Base-by-base conservation (phyloP, 2,797 vertebrate species). In the Clamator glandarius region DNA sequence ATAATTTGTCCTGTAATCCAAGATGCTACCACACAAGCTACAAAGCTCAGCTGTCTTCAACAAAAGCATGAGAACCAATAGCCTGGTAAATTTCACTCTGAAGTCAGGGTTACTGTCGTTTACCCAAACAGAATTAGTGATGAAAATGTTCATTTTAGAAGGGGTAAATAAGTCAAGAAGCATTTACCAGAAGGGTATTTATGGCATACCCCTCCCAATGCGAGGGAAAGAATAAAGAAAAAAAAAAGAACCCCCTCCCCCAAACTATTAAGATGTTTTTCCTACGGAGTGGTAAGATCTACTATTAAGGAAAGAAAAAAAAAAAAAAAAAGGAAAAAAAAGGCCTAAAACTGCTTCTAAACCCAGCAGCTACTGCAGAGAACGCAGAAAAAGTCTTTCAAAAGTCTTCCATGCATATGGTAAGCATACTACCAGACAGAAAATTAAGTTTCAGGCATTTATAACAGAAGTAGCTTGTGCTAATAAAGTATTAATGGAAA, bases 401-500 rank as follows among this genome's bases (percentile, higher is more conserved):
- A 14, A 84, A 77, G 29, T 20, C 68, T 91, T 83, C 46, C n/a
- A 24, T 63, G 41, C 51, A 51, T 75, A 39, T 26, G 44, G 50
- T n/a, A 46, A 2, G 0, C 63, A 41, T 64, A 44, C 15, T 58
- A 85, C 58, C 50, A 54, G 50, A 61, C 25, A 59, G n/a, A 79
- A 80, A 89, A 77, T 50, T 51, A 68, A 83, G 72, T 94, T 92
- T 75, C 39, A 54, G 55, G 29, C 70, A 50, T 63, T 77, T 95
- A 44, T 86, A 84, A 69, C 41, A 75, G 28, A 90, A 86, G 33
- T 46, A 81, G 25, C 31, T 91, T 88, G 73, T 92, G 41, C 87
- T 95, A 87, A 93, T 92, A 82, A 93, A 89, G 51, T 79, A 93
- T 94, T 95, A 92, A 95, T 92, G 67, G 74, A 24, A 86, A 91